These are phyloP conservation scores for Drosophila parvula DNA, from an alignment of 1,140 invertebrate genomes.

Conservation along the genomic window DNA sequence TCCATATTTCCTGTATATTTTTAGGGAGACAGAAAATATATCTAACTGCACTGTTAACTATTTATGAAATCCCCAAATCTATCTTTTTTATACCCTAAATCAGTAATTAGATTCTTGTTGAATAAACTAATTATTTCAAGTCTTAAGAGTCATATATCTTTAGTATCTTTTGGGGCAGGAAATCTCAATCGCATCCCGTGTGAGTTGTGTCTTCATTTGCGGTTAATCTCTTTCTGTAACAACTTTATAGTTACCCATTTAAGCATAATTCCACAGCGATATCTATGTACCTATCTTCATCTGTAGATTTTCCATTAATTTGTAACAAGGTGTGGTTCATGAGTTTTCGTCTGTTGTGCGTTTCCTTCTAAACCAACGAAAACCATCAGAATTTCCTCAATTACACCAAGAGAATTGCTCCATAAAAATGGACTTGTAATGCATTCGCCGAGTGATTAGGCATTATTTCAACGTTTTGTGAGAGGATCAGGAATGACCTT, in stretches of 20 bases:
- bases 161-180: not conserved
- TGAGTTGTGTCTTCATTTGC: conserved; percentile 23
- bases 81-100: too few relatives aligned
- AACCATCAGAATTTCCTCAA: conserved; percentile 43
- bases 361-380: conserved; percentile 37
- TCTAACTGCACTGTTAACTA: too few relatives aligned
- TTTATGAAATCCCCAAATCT: too few relatives aligned
- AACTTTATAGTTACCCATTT: conserved; percentile 17
- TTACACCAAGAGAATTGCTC: conserved; percentile 35
- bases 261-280: conserved; percentile 2
- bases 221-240: conserved; percentile 2
- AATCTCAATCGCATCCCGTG: conserved; percentile 2
- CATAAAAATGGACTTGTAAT: conserved; percentile 36
- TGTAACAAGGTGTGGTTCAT: conserved; percentile 28
- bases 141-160: not conserved
- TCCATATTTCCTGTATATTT: too few relatives aligned
- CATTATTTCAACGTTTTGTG: conserved; percentile 16
- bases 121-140: not conserved
- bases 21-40: not conserved
- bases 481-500: conserved; percentile 5
- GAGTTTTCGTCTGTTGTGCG: conserved; percentile 13
- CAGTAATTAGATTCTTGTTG: not conserved
- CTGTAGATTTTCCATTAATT: conserved; percentile 26
- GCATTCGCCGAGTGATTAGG: conserved; percentile 30
- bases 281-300: conserved; percentile 11